A percentile compares a stretch with the other conserved stretches of the same genome.
Evolutionary conservation across 2,888 invertebrate species (phyloP).

Genomic region (Masnerella sp.): DNA sequence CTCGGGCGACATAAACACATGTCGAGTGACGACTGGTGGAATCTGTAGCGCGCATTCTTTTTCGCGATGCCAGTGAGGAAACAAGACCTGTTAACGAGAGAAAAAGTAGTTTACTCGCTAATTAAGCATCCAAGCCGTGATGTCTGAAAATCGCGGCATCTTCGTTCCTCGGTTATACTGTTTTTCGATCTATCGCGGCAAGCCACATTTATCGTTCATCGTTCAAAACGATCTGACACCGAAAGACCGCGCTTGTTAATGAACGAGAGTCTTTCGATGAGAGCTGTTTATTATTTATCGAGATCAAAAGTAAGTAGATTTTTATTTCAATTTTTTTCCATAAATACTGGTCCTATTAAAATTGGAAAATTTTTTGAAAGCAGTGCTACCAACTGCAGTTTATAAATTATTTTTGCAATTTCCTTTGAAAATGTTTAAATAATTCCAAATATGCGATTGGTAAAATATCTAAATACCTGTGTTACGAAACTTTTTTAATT

Average conservation of each 20-base stretch:
- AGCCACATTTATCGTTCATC: slow-evolving; percentile 35
- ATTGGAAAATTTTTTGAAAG: too few relatives aligned
- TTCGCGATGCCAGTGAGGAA: slow-evolving; percentile 24
- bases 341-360: too few relatives aligned
- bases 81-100: slow-evolving; percentile 34
- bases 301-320: background rate
- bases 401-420: too few relatives aligned
- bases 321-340: too few relatives aligned
- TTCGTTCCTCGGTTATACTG: slow-evolving; percentile 29
- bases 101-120: slow-evolving; percentile 49
- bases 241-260: background rate
- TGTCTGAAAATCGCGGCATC: slow-evolving; percentile 44
- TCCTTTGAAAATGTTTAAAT: too few relatives aligned
- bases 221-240: slow-evolving; percentile 35
- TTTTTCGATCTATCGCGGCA: slow-evolving; percentile 31
- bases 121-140: slow-evolving; percentile 56
- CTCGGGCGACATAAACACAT: slow-evolving; percentile 31
- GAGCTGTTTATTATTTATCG: background rate
- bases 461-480: background rate
- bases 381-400: too few relatives aligned
- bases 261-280: slow-evolving; percentile 7
- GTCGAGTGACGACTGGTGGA: slow-evolving; percentile 36
- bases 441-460: background rate
- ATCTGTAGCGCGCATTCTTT: slow-evolving; percentile 41
- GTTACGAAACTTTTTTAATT: slow-evolving; percentile 14